Base-by-base conservation (phyloP, 1,140 invertebrate species). In the Pemphigus obesinymphae region DNA sequence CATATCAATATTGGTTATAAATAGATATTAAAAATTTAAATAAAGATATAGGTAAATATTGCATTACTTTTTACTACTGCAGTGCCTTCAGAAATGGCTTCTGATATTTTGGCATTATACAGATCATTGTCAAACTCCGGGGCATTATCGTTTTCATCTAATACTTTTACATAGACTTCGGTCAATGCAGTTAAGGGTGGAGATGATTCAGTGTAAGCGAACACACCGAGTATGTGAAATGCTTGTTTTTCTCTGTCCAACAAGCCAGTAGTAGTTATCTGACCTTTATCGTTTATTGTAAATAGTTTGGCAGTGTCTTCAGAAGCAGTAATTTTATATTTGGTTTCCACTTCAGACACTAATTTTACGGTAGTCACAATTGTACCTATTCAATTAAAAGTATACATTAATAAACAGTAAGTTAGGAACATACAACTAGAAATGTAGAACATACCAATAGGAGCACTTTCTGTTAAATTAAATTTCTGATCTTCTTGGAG, bases 71-170 rank as follows among this genome's bases (percentile, higher is more conserved):
- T 93, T 31, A 95, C 85, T 73, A 96, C 91, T 23, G 90, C 90
- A 20, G 92, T 91, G 1, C 94, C 93, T 85, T 93, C 92, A 78
- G 92, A 90, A 23, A 94, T 89, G 87, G 96, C 96, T 87, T 97
- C 96, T 0, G 93, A 92, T 0, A 97, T 86, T 72, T 89, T 90
- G 6, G 94, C 88, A 61, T 89, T 89, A 87, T 97, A 97, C 0
- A 92, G 91, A 84, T 91, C 91, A 85, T 92, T 95, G 86, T 96
- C 93, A 87, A 97, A 97, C 82, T 90, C 88, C 0, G 96, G 96
- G 34, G 91, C 89, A 86, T 97, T 94, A 87, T 98, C 96, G 86
- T 98, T 97, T 83, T 95, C 93, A 87, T 98, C 96, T 63, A 94
- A 88, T 34, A 98, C 92, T 85, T 93, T 92, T 48, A 97, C 89